Evolutionary conservation across 2,113 vertebrate genomes (phyloP), one percentile per base, ranked within the genome.

Genomic region (Leptocoma aspasia): DNA sequence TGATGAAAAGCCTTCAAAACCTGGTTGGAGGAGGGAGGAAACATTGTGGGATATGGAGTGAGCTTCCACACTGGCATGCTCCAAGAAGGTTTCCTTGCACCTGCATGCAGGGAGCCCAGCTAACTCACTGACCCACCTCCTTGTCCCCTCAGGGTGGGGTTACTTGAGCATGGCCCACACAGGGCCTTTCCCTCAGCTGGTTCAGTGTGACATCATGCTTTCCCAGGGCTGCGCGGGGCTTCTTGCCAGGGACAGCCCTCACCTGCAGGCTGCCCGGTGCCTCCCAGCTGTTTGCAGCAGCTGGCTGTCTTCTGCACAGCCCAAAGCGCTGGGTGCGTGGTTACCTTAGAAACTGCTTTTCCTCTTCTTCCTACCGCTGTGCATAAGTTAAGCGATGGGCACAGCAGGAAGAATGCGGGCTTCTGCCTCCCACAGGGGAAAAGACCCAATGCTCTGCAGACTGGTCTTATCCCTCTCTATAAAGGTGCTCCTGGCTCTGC

Each of bases 341-440:
- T 95, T 96, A 90, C 94, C 96, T 96, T 96, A 95, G 95, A 96
- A 97, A 97, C 92, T 16, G 59, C 30, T 82, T 86, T 66, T 88
- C 80, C 35, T 89, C 72, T 63, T 79, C 70, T 86, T 83, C 31
- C 26, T 60, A 3, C 60, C 24, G 76, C 70, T 92, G 31, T 80
- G 79, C 37, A 22, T 33, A 41, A 83, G 41, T 89, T 63, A 83
- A 90, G 47, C 42, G 78, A 53, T 28, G 24, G 39, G 42, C 83
- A 33, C 37, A 68, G 41, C 63, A 73, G 49, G 61, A 82, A 42
- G 20, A 65, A 60, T 31, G n/a, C 4, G 24, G 44, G 42, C 45
- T 85, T 92, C 75, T 80, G 65, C 33, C 57, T 93, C 65, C 5
- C 12, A 19, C 16, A 35, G 63, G 61, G 71, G 56, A 57, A 78